phyloP scores from a whole-genome alignment of 2,888 invertebrate genomes.

The Siphonodentalium dalli region DNA sequence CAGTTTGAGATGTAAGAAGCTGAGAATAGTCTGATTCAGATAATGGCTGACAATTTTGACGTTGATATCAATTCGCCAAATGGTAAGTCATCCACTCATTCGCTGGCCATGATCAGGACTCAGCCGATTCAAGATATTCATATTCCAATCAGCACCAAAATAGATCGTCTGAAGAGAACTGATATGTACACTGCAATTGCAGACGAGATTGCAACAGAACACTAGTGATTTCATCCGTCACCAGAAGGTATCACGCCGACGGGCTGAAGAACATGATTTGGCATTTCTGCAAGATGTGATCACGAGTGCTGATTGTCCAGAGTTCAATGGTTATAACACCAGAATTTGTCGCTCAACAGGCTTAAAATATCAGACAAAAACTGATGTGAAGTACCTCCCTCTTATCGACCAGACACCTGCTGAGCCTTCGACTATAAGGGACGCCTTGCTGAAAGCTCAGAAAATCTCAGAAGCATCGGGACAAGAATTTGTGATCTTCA shows the following conservation, averaged over 20 bases:
- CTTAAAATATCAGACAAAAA: conserved; percentile 9
- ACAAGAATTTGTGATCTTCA: conserved; percentile 18
- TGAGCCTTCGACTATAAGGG: conserved; percentile 26
- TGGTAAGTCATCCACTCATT: too few species aligned
- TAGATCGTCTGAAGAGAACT: too few species aligned
- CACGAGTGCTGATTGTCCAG: background rate
- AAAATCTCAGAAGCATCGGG: conserved; percentile 15
- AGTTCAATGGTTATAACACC: conserved; percentile 30
- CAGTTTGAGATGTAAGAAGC: too few species aligned
- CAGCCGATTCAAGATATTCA: too few species aligned
- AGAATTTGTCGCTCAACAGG: conserved; percentile 15
- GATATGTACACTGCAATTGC: too few species aligned
- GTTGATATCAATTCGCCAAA: too few species aligned
- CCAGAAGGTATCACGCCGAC: background rate
- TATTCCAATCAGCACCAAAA: too few species aligned
- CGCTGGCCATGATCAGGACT: too few species aligned
- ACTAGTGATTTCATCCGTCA: too few species aligned
- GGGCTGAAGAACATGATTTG: conserved; percentile 1
- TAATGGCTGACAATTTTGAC: too few species aligned
- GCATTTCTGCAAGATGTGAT: conserved; percentile 15
- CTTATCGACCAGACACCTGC: conserved; percentile 27
- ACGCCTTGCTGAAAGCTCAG: conserved; percentile 25
- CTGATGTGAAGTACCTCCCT: conserved; percentile 21
- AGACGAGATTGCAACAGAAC: too few species aligned
- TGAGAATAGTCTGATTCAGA: too few species aligned